Evolutionary conservation across 2,113 vertebrate genomes (phyloP).

Genomic region (Andinoacara biseriatus): DNA sequence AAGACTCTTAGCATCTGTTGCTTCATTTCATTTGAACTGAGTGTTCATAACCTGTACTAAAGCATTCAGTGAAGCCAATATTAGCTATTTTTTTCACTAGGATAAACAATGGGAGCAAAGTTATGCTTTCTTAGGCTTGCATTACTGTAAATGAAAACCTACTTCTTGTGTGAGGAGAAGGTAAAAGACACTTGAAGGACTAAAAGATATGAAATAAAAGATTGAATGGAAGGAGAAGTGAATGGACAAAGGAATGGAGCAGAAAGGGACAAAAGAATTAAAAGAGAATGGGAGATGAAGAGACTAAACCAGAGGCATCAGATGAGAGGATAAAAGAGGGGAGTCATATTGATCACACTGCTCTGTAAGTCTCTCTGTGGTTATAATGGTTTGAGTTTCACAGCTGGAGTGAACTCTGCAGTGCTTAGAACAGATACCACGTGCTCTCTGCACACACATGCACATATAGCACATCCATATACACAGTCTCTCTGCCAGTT

Average conservation of each 20-base stretch:
- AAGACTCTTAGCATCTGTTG: not conserved
- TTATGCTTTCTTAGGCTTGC: not conserved
- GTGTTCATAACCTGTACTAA: not conserved
- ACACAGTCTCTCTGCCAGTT: not conserved
- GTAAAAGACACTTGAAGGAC: not conserved
- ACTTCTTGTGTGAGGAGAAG: not conserved
- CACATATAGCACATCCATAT: not conserved
- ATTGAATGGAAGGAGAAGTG: not conserved
- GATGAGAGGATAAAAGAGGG: constrained; percentile 11
- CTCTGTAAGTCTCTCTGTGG: constrained; percentile 56
- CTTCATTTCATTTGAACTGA: not conserved
- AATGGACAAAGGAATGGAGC: not conserved
- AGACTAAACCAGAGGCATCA: constrained; percentile 37
- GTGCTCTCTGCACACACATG: constrained; percentile 1
- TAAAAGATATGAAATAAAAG: not conserved
- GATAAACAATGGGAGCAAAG: not conserved
- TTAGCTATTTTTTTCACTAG: not conserved
- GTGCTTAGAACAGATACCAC: constrained; percentile 28
- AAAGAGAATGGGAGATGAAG: not conserved
- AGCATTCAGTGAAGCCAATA: not conserved
- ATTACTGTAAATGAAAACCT: not conserved
- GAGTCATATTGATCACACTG: constrained; percentile 56
- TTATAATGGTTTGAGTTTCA: constrained; percentile 62
- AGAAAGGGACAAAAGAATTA: not conserved
- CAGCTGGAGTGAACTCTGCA: constrained; percentile 53